A percentile compares a stretch with the other conserved stretches of the same genome.
Evolutionary conservation across 2,888 invertebrate species (phyloP).

Genomic region (Octonoba sinensis): DNA sequence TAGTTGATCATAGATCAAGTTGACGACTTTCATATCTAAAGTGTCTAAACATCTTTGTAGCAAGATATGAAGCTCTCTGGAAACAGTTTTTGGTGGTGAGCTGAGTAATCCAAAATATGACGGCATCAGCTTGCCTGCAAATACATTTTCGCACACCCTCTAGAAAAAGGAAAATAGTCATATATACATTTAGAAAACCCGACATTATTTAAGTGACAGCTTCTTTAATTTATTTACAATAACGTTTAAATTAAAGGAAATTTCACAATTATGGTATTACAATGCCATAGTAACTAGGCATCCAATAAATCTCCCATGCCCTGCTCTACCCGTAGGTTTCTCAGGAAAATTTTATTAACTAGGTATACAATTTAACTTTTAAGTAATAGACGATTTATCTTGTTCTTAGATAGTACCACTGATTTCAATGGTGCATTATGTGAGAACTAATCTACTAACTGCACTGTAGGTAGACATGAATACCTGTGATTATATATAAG

Average conservation of each 20-base stretch:
- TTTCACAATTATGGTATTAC: not conserved
- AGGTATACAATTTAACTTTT: too few species aligned
- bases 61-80: conserved; percentile 32
- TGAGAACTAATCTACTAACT: too few species aligned
- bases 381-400: too few species aligned
- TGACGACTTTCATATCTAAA: conserved; percentile 32
- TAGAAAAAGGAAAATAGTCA: conserved; percentile 30
- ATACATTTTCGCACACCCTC: conserved; percentile 58
- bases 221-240: not conserved
- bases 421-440: too few species aligned
- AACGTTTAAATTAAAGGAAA: not conserved
- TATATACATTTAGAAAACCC: not conserved
- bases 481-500: too few species aligned
- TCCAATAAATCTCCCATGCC: too few species aligned
- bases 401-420: too few species aligned
- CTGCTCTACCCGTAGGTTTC: too few species aligned
- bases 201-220: not conserved
- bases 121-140: conserved; percentile 44
- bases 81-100: conserved; percentile 34
- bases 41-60: conserved; percentile 37
- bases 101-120: conserved; percentile 56
- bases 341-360: too few species aligned
- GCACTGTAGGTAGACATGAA: too few species aligned
- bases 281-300: not conserved
- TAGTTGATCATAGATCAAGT: conserved; percentile 29